Percentiles rank a stretch among this genome's conserved stretches.
phyloP scores from a whole-genome alignment of 2,113 vertebrate species.

The Microcebus tavaratra region DNA sequence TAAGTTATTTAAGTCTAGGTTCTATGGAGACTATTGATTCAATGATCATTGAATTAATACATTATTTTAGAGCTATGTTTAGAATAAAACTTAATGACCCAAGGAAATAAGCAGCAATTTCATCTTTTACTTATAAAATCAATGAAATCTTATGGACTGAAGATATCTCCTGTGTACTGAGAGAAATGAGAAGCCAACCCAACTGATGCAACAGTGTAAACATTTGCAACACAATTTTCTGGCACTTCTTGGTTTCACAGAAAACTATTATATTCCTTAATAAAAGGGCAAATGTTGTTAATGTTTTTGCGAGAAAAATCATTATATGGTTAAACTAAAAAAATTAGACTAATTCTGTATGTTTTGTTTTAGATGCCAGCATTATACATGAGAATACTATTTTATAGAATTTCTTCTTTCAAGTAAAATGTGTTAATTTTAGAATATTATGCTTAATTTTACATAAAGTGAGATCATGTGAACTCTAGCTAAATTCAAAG shows the following conservation, averaged over 20 bases:
- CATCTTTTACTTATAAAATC: slow-evolving; percentile 21
- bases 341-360: neutral
- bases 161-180: neutral
- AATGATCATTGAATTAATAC: neutral
- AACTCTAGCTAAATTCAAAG: neutral
- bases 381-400: neutral
- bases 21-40: neutral
- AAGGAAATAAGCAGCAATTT: neutral
- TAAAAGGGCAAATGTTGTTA: neutral
- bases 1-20: neutral
- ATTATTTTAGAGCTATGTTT: slow-evolving; percentile 15
- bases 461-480: neutral
- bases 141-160: neutral
- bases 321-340: neutral
- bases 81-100: neutral
- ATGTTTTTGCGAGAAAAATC: neutral
- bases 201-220: neutral
- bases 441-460: neutral
- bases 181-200: neutral
- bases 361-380: neutral
- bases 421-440: neutral
- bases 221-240: slow-evolving; percentile 6
- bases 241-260: neutral
- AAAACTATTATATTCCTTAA: neutral
- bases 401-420: neutral